Evolutionary conservation across 1,140 invertebrate genomes (phyloP), one percentile per base, ranked within the genome.

Genomic region (Trachymyrmex cornetzi): DNA sequence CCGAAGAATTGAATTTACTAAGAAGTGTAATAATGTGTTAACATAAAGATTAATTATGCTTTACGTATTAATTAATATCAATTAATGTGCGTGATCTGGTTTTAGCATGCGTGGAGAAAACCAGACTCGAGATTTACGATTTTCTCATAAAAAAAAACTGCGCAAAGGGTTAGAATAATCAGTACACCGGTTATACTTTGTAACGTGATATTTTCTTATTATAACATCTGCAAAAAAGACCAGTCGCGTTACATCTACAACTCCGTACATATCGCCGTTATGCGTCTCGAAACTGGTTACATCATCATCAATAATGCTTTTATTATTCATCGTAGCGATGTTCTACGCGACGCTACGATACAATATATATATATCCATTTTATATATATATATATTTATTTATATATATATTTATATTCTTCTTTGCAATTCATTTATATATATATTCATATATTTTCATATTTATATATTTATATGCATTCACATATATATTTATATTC

Each of bases 401-500:
- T 88, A 61, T 90, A 64, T 92, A 85, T 77, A 88, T 91, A 34
- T 34, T 22, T 87, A 66, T 90, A 88, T 88, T 81, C 64, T 72
- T 91, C 87, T 91, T 93, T 90, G 89, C 88, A 87, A 87, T 91
- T 81, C 87, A 91, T 72, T 55, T 88, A 88, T 92, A 88, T 91
- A 89, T 89, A 89, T 91, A 88, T 92, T 88, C 87, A 92, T 90
- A 86, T 85, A 59, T 88, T 53, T 67, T 87, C 64, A 74, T 74
- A 74, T 87, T 82, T 87, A 55, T 88, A 55, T 88, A 72, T 88
- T 75, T 85, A 84, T 82, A 88, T 88, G 79, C 75, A 89, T 87
- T 86, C 87, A 82, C 90, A 92, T 92, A 34, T 34, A 34, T 34
- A 34, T 34, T 90, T 90, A 93, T 93, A 94, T 94, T 93, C 92